A percentile compares a stretch with the other conserved stretches of the same genome.
phyloP scores from a whole-genome alignment of 2,797 vertebrate genomes.

The Gorsachius magnificus region DNA sequence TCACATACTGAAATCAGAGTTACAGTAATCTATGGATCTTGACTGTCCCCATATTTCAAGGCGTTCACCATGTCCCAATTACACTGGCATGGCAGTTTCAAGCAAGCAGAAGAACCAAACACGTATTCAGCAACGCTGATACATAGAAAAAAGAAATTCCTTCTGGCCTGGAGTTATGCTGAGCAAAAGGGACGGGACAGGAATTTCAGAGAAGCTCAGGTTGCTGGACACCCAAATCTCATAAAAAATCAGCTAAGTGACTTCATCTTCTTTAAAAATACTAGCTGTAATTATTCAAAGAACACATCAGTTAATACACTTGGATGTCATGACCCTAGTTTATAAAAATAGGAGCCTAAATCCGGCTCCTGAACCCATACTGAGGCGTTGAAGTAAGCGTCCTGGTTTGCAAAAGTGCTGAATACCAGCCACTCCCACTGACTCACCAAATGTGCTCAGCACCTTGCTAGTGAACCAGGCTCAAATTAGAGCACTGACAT shows the following conservation, averaged over 20 bases:
- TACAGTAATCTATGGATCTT: background rate
- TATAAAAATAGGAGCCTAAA: constrained; percentile 35
- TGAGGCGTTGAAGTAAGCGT: background rate
- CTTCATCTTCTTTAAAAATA: background rate
- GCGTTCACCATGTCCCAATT: background rate
- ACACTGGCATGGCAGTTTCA: background rate
- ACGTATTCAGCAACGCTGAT: background rate
- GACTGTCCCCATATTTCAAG: background rate
- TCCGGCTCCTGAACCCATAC: background rate
- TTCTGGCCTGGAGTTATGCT: background rate
- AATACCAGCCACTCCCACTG: constrained; percentile 32
- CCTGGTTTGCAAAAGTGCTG: constrained; percentile 25
- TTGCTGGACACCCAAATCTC: background rate
- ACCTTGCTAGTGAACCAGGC: constrained; percentile 3
- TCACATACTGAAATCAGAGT: background rate
- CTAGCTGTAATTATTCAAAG: background rate
- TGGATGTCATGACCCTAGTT: background rate
- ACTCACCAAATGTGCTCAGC: background rate
- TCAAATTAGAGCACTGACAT: constrained; percentile 8
- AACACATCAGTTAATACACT: background rate
- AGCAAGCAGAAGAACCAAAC: background rate
- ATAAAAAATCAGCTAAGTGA: background rate
- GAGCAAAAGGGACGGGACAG: background rate
- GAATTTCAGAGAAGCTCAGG: background rate
- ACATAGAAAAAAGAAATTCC: background rate